Conservation (phyloP, 2,113 vertebrate species). For the Rhizomys pruinosus region DNA sequence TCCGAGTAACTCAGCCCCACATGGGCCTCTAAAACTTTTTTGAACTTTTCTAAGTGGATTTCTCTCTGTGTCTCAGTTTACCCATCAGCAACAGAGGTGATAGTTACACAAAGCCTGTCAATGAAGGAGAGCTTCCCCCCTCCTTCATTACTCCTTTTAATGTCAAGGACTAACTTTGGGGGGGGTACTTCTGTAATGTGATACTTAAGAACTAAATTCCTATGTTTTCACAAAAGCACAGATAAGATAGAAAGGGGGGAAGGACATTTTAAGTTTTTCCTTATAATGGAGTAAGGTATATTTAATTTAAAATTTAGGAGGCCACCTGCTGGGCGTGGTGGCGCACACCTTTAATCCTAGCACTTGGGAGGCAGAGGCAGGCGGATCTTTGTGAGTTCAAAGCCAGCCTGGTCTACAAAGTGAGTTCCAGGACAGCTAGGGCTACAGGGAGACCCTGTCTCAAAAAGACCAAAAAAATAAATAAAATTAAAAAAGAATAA, state of each 20-base stretch:
- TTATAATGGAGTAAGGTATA: not conserved
- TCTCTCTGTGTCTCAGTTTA: constrained; percentile 35
- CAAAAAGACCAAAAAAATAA: not conserved
- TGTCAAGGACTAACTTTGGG: constrained; percentile 21
- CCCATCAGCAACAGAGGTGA: constrained; percentile 33
- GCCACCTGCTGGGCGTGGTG: no score
- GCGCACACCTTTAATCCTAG: not conserved
- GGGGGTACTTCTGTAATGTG: not conserved
- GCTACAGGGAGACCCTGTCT: no score
- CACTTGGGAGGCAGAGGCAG: not conserved
- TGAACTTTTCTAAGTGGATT: constrained; percentile 52
- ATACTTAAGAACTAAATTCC: constrained; percentile 43
- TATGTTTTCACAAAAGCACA: constrained; percentile 58
- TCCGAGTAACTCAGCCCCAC: not conserved
- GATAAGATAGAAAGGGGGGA: constrained; percentile 37
- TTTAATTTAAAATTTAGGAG: not conserved
- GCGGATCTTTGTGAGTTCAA: not conserved
- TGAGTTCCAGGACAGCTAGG: no score
- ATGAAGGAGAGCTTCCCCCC: not conserved
- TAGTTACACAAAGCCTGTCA: constrained; percentile 42
- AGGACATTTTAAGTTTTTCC: not conserved
- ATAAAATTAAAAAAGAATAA: no score
- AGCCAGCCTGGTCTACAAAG: not conserved
- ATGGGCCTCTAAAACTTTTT: constrained; percentile 43
- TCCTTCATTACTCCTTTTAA: not conserved